Percentiles rank a stretch among this genome's conserved stretches.
These are phyloP conservation scores for Dynastes maya DNA, from an alignment of 2,888 invertebrate genomes.

Conservation along the genomic window DNA sequence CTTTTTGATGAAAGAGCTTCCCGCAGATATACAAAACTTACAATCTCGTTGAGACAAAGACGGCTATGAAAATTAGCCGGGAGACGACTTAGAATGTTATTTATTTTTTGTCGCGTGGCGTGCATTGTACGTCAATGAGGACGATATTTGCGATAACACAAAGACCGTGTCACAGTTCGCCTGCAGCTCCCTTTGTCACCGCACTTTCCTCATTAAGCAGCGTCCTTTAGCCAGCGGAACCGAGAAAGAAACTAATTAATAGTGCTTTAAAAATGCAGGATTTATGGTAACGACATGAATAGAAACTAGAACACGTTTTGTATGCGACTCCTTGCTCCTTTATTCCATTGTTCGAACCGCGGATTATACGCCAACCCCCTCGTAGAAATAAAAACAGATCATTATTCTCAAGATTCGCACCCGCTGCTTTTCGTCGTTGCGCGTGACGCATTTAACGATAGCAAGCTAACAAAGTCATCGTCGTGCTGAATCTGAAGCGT, in stretches of 20 bases:
- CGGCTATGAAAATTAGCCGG: neutral
- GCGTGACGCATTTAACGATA: conserved; percentile 35
- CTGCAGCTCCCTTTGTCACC: conserved; percentile 40
- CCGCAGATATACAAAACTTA: too few species aligned
- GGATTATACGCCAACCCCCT: conserved; percentile 35
- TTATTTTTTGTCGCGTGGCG: conserved; percentile 22
- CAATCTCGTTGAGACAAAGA: neutral
- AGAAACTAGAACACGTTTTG: conserved; percentile 42
- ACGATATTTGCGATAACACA: conserved; percentile 43
- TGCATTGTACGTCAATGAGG: conserved; percentile 35
- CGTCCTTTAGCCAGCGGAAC: conserved; percentile 40
- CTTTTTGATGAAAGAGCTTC: too few species aligned
- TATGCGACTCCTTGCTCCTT: conserved; percentile 37
- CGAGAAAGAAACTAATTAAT: conserved; percentile 47
- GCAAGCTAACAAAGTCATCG: neutral
- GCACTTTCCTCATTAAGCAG: conserved; percentile 43
- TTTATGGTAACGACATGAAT: conserved; percentile 45
- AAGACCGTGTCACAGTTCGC: conserved; percentile 25
- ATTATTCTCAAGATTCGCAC: conserved; percentile 50
- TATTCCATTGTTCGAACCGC: conserved; percentile 46
- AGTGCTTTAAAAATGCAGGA: conserved; percentile 47
- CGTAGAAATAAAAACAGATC: conserved; percentile 49
- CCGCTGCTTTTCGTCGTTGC: conserved; percentile 40
- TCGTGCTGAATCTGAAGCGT: neutral
- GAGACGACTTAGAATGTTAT: neutral